phyloP scores from a whole-genome alignment of 2,797 vertebrate species.

The Menidia menidia region DNA sequence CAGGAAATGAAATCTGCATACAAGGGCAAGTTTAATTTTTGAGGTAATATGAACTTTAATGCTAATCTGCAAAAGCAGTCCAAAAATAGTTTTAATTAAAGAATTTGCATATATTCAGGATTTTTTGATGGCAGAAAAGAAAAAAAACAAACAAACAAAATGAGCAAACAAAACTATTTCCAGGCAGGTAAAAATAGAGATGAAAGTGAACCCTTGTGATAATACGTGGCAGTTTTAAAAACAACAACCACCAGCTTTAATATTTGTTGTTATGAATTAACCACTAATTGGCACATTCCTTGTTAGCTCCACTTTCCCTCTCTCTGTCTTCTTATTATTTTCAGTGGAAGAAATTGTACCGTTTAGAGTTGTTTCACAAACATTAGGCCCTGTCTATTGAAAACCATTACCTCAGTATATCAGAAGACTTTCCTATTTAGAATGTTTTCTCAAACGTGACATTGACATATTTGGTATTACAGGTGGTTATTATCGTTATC shows the following conservation, averaged over 20 bases:
- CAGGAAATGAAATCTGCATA: not conserved
- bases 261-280: slow-evolving; percentile 43
- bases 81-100: slow-evolving; percentile 26
- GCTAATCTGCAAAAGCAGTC: slow-evolving; percentile 19
- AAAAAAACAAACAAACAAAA: not conserved
- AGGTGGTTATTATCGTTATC: no score
- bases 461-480: no score
- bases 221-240: slow-evolving; percentile 28
- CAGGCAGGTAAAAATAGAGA: slow-evolving; percentile 40
- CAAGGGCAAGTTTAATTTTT: not conserved
- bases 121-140: slow-evolving; percentile 24
- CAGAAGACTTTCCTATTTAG: slow-evolving; percentile 2
- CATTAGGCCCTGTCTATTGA: slow-evolving; percentile 9
- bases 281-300: slow-evolving; percentile 35
- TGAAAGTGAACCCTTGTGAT: slow-evolving; percentile 28
- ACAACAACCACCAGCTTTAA: slow-evolving; percentile 25
- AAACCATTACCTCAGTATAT: slow-evolving; percentile 14
- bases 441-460: not conserved
- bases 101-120: slow-evolving; percentile 5
- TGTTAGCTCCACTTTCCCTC: not conserved
- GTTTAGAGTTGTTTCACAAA: slow-evolving; percentile 36
- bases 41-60: slow-evolving; percentile 13
- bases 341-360: slow-evolving; percentile 44
- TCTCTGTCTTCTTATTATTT: slow-evolving; percentile 13
- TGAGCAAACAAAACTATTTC: not conserved